These are phyloP conservation scores for Drosophila athabasca DNA, from an alignment of 1,140 invertebrate genomes.

Conservation along the genomic window DNA sequence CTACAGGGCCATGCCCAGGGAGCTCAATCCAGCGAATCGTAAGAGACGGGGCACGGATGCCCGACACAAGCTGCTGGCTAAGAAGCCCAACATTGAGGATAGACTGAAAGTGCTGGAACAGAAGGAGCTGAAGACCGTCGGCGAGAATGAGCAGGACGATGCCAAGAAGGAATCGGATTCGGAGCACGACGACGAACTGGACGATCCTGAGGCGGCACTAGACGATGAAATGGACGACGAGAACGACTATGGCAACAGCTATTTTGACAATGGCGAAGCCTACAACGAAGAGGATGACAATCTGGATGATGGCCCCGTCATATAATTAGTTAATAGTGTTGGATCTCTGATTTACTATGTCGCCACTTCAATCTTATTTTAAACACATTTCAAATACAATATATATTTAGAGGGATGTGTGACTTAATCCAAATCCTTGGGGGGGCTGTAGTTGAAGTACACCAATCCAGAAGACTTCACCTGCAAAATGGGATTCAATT, in stretches of 20 bases:
- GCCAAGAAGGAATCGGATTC: constrained; percentile 84
- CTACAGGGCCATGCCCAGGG: constrained; percentile 85
- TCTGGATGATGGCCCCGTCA: constrained; percentile 89
- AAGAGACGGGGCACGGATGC: constrained; percentile 47
- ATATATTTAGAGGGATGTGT: constrained; percentile 38
- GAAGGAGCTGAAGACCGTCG: constrained; percentile 86
- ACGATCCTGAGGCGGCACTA: constrained; percentile 82
- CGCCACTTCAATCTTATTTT: constrained; percentile 79
- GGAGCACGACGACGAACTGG: constrained; percentile 82
- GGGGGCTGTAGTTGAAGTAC: constrained; percentile 86
- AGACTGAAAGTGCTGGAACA: constrained; percentile 85
- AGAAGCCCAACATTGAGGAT: constrained; percentile 73
- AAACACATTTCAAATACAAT: constrained; percentile 65
- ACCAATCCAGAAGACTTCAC: constrained; percentile 85
- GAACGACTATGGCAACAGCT: constrained; percentile 92
- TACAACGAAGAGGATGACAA: constrained; percentile 95
- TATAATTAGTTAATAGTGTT: constrained; percentile 25
- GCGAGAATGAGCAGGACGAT: constrained; percentile 84
- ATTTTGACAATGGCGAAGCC: constrained; percentile 94
- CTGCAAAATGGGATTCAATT: constrained; percentile 63
- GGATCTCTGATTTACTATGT: constrained; percentile 71
- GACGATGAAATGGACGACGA: constrained; percentile 90
- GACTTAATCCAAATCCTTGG: constrained; percentile 85
- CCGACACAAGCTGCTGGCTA: constrained; percentile 43
- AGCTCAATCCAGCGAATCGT: constrained; percentile 83